Evolutionary conservation across 2,888 invertebrate genomes (phyloP).

Genomic region (Drosophila koepferae): DNA sequence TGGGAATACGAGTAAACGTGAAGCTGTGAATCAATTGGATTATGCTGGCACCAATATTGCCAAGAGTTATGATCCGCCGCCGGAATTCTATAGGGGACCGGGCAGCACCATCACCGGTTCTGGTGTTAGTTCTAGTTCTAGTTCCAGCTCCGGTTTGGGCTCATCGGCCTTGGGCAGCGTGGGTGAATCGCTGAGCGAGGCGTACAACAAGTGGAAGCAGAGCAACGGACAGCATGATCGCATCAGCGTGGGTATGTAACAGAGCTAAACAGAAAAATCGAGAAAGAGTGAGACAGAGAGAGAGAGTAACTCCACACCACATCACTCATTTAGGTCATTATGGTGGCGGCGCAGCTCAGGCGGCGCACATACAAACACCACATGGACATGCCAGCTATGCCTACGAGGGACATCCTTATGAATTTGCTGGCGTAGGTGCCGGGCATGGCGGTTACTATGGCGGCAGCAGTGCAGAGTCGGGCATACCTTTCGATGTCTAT

Average conservation of each 20-base stretch:
- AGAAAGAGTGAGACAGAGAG: too few species aligned
- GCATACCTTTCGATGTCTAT: constrained; percentile 82
- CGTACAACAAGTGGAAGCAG: constrained; percentile 76
- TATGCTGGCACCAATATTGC: constrained; percentile 56
- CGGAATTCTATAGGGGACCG: constrained; percentile 81
- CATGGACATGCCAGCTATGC: constrained; percentile 55
- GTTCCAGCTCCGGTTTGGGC: not conserved
- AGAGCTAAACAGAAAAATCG: not conserved
- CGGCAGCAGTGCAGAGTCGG: constrained; percentile 65
- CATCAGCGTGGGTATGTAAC: constrained; percentile 80
- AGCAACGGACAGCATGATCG: constrained; percentile 66
- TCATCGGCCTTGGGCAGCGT: constrained; percentile 42
- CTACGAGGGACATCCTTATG: constrained; percentile 73
- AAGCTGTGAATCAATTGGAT: constrained; percentile 55
- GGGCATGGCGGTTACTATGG: constrained; percentile 83
- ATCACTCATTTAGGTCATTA: constrained; percentile 67
- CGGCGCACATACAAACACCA: constrained; percentile 39
- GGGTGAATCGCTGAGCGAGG: constrained; percentile 58
- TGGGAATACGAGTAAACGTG: constrained; percentile 42
- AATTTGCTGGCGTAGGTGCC: constrained; percentile 32
- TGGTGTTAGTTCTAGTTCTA: constrained; percentile 20
- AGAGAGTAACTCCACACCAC: not conserved
- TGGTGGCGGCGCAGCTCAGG: constrained; percentile 43
- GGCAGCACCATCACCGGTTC: constrained; percentile 46
- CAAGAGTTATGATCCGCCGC: constrained; percentile 82